A percentile compares a stretch with the other conserved stretches of the same genome.
Conservation (phyloP, 1,140 invertebrate species). For the Yoshiicerus persimilis region DNA sequence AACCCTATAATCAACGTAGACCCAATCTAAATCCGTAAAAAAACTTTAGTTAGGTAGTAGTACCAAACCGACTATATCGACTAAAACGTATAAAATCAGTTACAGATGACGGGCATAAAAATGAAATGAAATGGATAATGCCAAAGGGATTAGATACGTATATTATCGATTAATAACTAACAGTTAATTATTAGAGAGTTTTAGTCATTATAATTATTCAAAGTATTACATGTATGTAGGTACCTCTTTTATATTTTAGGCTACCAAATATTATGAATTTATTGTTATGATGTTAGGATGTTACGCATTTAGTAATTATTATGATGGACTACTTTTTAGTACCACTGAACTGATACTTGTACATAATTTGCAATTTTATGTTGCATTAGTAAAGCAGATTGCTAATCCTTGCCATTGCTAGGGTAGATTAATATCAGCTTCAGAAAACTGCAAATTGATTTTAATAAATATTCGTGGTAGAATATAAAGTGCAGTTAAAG, state of each 20-base stretch:
- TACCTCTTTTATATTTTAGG: neutral
- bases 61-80: no score
- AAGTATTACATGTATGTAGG: neutral
- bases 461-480: neutral
- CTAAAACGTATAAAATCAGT: no score
- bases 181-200: neutral
- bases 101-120: no score
- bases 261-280: no score
- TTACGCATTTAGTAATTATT: no score
- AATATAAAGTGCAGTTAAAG: neutral
- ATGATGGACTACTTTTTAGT: no score
- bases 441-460: neutral
- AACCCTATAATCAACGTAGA: neutral
- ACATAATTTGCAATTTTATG: no score
- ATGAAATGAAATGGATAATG: neutral
- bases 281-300: no score
- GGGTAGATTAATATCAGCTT: neutral
- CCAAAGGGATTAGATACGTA: neutral
- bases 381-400: no score
- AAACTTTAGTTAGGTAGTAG: neutral
- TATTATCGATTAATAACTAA: neutral
- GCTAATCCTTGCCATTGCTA: no score
- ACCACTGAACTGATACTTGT: no score
- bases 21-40: no score
- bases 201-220: neutral